Percentiles rank a stretch among this genome's conserved stretches.
Evolutionary conservation across 35 echinoderm and acorn worm species (phyloP).

Genomic region (Ptychodera flava): DNA sequence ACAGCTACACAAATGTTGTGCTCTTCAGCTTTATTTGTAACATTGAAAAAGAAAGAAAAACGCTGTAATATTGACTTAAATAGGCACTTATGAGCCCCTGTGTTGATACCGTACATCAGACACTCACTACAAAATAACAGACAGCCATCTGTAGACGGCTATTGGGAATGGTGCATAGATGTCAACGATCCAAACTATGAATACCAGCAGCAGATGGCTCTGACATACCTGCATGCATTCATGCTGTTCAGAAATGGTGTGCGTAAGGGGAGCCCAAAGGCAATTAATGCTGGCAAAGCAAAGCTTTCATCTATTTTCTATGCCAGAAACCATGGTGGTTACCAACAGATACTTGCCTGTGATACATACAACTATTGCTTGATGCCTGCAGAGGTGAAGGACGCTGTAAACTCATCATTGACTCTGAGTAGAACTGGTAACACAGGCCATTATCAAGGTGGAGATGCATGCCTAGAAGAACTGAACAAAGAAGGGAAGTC

Average conservation of each 20-base stretch:
- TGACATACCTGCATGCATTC: conserved; percentile 29
- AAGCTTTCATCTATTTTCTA: conserved; percentile 11
- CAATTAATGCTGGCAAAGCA: not conserved
- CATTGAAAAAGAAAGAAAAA: too few species aligned
- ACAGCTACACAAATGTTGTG: too few species aligned
- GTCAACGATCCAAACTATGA: conserved; percentile 1
- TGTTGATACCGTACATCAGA: not conserved
- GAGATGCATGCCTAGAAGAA: conserved; percentile 16
- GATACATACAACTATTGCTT: not conserved
- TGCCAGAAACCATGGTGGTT: not conserved
- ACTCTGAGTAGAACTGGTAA: conserved; percentile 10
- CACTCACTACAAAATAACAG: not conserved
- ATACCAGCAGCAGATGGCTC: conserved; percentile 13
- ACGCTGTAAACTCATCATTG: not conserved
- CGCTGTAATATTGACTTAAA: too few species aligned
- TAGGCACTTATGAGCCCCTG: too few species aligned
- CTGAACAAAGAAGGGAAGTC: conserved; percentile 15
- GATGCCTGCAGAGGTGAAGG: not conserved
- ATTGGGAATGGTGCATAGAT: conserved; percentile 15
- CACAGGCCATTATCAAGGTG: conserved; percentile 7
- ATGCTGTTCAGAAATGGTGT: conserved; percentile 23
- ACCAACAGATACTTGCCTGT: conserved; percentile 11
- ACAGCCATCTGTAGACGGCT: conserved; percentile 19
- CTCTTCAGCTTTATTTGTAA: too few species aligned
- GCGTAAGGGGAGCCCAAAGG: not conserved